These are phyloP conservation scores for Choreutis nemorana DNA, from an alignment of 2,888 invertebrate genomes.

Conservation along the genomic window DNA sequence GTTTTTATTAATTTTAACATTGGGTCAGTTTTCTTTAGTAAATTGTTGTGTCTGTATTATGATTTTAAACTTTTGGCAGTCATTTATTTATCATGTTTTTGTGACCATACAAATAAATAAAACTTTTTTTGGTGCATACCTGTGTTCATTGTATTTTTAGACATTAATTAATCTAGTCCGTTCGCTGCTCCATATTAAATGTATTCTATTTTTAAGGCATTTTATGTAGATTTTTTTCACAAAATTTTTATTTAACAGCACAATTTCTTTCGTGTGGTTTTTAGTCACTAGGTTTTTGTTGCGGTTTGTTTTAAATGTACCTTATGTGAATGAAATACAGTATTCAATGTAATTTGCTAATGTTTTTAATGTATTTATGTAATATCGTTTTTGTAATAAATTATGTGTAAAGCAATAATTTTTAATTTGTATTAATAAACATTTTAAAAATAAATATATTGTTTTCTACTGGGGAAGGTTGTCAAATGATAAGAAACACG, in stretches of 20 bases:
- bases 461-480: slow-evolving; percentile 26
- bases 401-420: slow-evolving; percentile 6
- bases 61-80: too few species aligned
- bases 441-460: slow-evolving; percentile 3
- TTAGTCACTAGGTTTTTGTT: too few species aligned
- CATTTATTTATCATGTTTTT: too few species aligned
- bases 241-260: too few species aligned
- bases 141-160: too few species aligned
- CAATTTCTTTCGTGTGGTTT: too few species aligned
- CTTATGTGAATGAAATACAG: not conserved
- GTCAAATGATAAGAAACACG: slow-evolving; percentile 17
- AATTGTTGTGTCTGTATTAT: slow-evolving; percentile 6
- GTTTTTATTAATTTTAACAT: not conserved
- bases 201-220: slow-evolving; percentile 10
- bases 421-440: slow-evolving; percentile 9
- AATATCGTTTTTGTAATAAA: not conserved
- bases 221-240: slow-evolving; percentile 5
- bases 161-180: slow-evolving; percentile 31
- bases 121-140: too few species aligned
- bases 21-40: slow-evolving; percentile 4
- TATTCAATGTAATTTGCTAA: not conserved
- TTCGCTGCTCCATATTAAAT: slow-evolving; percentile 22
- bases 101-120: too few species aligned
- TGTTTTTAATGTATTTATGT: not conserved
- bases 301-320: not conserved